phyloP scores from a whole-genome alignment of 2,888 invertebrate species.

The Mechanitis mazaeus region DNA sequence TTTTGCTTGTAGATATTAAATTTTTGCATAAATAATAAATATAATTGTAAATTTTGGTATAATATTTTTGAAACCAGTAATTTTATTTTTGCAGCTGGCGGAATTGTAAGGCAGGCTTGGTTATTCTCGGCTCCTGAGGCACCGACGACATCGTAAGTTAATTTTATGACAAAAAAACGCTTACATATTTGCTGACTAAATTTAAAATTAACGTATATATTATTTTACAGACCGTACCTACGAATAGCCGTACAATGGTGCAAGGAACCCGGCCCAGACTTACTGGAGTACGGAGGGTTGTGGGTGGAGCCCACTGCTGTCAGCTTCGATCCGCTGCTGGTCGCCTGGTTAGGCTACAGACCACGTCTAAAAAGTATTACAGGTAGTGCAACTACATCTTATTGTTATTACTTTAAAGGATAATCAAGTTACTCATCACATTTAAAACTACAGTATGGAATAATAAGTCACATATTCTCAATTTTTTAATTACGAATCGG shows the following conservation, averaged over 20 bases:
- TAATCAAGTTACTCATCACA: too few species aligned
- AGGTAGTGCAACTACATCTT: constrained; percentile 32
- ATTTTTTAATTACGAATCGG: too few species aligned
- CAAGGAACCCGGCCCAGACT: constrained; percentile 21
- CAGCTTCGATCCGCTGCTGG: constrained; percentile 79
- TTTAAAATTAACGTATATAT: background rate
- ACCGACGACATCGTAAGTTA: constrained; percentile 49
- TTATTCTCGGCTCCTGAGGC: constrained; percentile 58
- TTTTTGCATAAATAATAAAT: too few species aligned
- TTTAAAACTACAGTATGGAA: too few species aligned
- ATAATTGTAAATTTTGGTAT: too few species aligned
- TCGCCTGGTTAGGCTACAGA: constrained; percentile 79
- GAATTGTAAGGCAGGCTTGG: constrained; percentile 54
- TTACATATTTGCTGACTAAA: background rate
- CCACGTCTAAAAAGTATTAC: constrained; percentile 34
- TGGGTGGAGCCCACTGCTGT: constrained; percentile 53
- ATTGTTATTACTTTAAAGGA: background rate
- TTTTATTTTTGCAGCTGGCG: constrained; percentile 35
- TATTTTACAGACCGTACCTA: constrained; percentile 46
- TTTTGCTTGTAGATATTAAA: too few species aligned
- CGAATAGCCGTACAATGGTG: constrained; percentile 53
- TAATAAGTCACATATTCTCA: too few species aligned
- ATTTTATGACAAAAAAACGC: background rate
- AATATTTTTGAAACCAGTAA: too few species aligned
- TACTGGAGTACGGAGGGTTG: constrained; percentile 51